Base-by-base conservation (phyloP, 2,797 vertebrate species). In the Rhadinocentrus ornatus region DNA sequence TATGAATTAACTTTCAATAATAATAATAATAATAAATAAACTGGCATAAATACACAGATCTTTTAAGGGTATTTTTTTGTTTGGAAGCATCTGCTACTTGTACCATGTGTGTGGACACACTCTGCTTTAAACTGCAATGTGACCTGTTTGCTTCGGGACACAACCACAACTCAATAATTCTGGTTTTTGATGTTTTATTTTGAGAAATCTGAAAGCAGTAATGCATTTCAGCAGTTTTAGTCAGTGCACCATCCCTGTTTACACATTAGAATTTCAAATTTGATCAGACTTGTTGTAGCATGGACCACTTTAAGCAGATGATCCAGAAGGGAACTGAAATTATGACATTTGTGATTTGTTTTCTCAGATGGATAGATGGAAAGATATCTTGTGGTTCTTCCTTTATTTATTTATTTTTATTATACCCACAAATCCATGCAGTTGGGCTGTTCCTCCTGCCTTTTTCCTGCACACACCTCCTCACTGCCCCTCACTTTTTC, bases 281-380 rank as follows among this genome's bases (percentile, higher is more conserved):
- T 61, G 16, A 44, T 26, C 11, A 6, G 1, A 44, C 15, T 11
- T 61, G 18, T 61, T 41, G 16, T 18, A 57, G 46, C 32, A 31
- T 31, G 69, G 32, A 57, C 57, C 58, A 46, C 57, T 72, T 80
- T 34, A 13, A 31, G 16, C 4, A 24, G 12, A n/a, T 35, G 60
- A 74, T 66, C 26, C 24, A 7, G 6, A 2, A 18, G 58, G 26
- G 22, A n/a, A 50, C 46, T 61, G 63, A 22, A 54, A 69, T 61
- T 57, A 68, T 44, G 68, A 61, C 64, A 69, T 63, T 70, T 67
- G 7, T 53, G n/a, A 74, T 62, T 59, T 61, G 12, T 27, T 54
- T 16, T 11, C 48, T 26, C 11, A 26, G 10, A 52, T 24, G 12
- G 10, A 52, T 55, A 61, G 61, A 7, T 70, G 57, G 32, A 55